phyloP scores from a whole-genome alignment of 2,888 invertebrate genomes.

The Drosophila seclusa region DNA sequence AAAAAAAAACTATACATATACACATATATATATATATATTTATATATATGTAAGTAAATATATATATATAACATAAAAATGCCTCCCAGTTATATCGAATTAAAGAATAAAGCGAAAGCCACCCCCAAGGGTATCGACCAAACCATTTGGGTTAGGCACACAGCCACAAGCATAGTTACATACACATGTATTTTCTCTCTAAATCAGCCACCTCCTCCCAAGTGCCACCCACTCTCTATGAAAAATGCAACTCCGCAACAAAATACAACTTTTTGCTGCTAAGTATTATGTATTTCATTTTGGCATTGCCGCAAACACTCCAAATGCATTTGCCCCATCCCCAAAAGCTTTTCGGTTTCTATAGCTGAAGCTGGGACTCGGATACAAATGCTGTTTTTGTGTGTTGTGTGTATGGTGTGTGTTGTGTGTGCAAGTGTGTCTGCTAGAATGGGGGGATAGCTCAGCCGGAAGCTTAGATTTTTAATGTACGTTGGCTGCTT shows the following conservation, averaged over 20 bases:
- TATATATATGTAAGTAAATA: not conserved
- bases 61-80: slow-evolving; percentile 1
- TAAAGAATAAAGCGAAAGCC: slow-evolving; percentile 40
- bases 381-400: slow-evolving; percentile 15
- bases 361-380: slow-evolving; percentile 32
- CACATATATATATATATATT: not conserved
- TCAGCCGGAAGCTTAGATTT: slow-evolving; percentile 75
- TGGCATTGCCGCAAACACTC: slow-evolving; percentile 78
- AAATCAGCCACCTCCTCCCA: not conserved
- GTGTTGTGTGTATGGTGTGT: not conserved
- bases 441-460: not conserved
- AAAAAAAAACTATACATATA: not conserved
- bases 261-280: slow-evolving; percentile 68
- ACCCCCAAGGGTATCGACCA: slow-evolving; percentile 19
- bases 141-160: slow-evolving; percentile 13
- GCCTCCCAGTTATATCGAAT: slow-evolving; percentile 54
- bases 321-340: slow-evolving; percentile 77
- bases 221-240: not conserved
- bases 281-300: slow-evolving; percentile 80
- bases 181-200: slow-evolving; percentile 8
- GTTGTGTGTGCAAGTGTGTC: not conserved
- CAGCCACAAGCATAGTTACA: slow-evolving; percentile 18
- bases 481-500: slow-evolving; percentile 63
- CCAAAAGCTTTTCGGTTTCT: slow-evolving; percentile 29
- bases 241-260: slow-evolving; percentile 75